Conservation (phyloP, 2,888 invertebrate genomes). For the Phyto melanocephala region DNA sequence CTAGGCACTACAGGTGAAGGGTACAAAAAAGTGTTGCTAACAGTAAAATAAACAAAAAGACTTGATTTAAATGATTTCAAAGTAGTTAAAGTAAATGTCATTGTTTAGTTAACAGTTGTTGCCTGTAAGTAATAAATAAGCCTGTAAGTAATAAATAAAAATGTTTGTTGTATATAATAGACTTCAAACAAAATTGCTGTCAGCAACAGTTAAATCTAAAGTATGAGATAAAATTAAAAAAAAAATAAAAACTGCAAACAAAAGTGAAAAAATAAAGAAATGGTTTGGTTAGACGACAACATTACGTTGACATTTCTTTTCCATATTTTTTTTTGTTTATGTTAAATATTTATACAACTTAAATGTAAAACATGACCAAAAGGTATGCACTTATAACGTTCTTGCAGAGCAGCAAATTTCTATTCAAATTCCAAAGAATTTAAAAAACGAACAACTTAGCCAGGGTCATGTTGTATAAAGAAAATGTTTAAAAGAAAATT, state of each 20-base stretch:
- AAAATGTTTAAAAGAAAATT: too few species aligned
- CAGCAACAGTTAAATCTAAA: conserved; percentile 11
- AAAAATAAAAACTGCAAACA: conserved; percentile 3
- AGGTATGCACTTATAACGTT: conserved; percentile 54
- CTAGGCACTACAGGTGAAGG: too few species aligned
- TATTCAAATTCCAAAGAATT: conserved; percentile 13
- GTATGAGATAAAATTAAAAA: not conserved
- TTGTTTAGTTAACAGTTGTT: not conserved
- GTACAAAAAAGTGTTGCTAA: not conserved
- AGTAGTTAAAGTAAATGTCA: conserved; percentile 46
- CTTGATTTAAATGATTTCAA: not conserved
- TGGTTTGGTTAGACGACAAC: conserved; percentile 25
- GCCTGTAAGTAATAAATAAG: not conserved
- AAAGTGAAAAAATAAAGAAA: conserved; percentile 32
- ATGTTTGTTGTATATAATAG: not conserved
- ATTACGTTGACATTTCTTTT: conserved; percentile 33
- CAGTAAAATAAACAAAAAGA: conserved; percentile 7
- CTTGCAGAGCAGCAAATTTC: not conserved
- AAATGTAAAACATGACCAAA: conserved; percentile 48
- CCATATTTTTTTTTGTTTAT: not conserved
- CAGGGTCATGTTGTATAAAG: conserved; percentile 33
- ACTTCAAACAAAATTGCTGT: conserved; percentile 14
- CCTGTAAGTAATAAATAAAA: not conserved
- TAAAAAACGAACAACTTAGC: conserved; percentile 11
- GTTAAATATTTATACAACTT: conserved; percentile 52